These are phyloP conservation scores for Okamejei kenojei DNA, from an alignment of 2,797 vertebrate genomes.

Conservation along the genomic window DNA sequence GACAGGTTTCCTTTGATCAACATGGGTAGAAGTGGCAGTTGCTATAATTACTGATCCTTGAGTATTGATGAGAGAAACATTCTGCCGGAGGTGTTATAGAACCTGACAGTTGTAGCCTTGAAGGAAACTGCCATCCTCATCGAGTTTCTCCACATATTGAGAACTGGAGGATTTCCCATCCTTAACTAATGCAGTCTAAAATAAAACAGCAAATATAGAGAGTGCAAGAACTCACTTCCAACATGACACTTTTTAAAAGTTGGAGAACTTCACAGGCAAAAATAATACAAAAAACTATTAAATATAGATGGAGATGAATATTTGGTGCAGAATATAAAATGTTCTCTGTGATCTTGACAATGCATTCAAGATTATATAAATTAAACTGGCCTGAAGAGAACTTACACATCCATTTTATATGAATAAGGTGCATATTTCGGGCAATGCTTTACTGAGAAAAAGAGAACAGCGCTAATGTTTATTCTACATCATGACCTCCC, in stretches of 20 bases:
- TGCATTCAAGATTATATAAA: neutral
- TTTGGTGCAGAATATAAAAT: neutral
- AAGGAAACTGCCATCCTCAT: neutral
- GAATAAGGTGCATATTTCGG: neutral
- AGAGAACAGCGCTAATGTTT: neutral
- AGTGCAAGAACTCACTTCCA: neutral
- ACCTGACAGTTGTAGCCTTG: neutral
- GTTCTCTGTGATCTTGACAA: neutral
- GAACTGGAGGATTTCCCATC: neutral
- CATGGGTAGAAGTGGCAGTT: neutral
- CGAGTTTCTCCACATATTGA: neutral
- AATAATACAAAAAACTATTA: neutral
- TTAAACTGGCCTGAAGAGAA: neutral
- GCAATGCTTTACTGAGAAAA: neutral
- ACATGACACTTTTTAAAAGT: neutral
- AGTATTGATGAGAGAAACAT: constrained; percentile 10
- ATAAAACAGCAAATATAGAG: neutral
- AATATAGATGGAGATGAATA: neutral
- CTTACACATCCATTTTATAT: neutral
- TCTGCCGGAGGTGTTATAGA: neutral
- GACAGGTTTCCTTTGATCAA: neutral
- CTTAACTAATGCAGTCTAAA: neutral
- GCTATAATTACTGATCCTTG: neutral
- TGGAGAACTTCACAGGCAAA: neutral
- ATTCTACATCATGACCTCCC: neutral